Conservation (phyloP, 2,797 vertebrate genomes). For the Pangasius djambal region DNA sequence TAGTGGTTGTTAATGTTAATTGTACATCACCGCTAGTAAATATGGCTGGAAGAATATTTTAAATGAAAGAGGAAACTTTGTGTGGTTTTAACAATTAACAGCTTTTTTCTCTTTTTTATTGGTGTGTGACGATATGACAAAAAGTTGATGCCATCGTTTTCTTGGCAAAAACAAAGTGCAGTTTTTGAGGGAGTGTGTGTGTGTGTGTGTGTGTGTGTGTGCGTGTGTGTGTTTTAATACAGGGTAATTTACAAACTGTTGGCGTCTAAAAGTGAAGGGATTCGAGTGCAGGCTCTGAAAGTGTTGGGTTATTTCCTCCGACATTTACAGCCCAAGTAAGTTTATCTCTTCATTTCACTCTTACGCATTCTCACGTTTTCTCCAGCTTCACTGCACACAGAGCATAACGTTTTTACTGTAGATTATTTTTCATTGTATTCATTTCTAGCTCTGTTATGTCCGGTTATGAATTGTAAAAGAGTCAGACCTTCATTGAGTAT, state of each 20-base stretch:
- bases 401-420: not conserved
- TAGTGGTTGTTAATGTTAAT: not conserved
- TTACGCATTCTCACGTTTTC: not conserved
- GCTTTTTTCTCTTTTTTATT: not conserved
- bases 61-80: not conserved
- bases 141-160: not conserved
- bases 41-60: not conserved
- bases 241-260: constrained; percentile 95
- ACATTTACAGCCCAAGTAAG: constrained; percentile 78
- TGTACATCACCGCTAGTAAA: not conserved
- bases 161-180: not conserved
- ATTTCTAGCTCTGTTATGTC: not conserved
- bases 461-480: too few species aligned
- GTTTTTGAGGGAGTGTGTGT: not conserved
- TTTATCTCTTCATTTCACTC: not conserved
- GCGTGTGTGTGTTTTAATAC: constrained; percentile 25
- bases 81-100: not conserved
- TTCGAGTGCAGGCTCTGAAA: constrained; percentile 95
- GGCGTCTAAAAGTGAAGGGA: constrained; percentile 93
- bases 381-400: not conserved
- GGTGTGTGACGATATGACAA: not conserved
- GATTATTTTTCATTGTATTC: not conserved
- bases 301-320: constrained; percentile 95
- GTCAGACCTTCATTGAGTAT: not conserved
- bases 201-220: constrained; percentile 6